Percentiles rank a stretch among this genome's conserved stretches.
Evolutionary conservation across 2,888 invertebrate species (phyloP).

Genomic region (Arge pagana): DNA sequence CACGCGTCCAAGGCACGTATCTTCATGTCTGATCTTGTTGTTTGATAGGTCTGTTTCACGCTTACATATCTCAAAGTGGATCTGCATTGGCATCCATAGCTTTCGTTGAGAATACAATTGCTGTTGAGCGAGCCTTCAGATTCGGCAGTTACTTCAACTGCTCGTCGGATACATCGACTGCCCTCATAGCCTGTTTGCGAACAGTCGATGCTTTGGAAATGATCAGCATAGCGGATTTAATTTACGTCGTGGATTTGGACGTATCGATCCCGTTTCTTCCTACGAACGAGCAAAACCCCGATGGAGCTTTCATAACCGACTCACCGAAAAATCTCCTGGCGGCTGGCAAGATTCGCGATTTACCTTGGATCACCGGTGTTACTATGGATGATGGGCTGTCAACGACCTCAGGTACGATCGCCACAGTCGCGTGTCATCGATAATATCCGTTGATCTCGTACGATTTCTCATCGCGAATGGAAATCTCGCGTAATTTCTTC

Average conservation of each 20-base stretch:
- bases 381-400: conserved; percentile 34
- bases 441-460: background rate
- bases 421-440: background rate
- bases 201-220: background rate
- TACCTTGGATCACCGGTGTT: conserved; percentile 33
- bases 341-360: conserved; percentile 28
- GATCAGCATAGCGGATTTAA: background rate
- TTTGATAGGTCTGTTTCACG: conserved; percentile 6
- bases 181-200: background rate
- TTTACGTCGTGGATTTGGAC: background rate
- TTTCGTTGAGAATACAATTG: background rate
- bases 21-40: too few species aligned
- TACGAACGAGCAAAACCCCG: conserved; percentile 28
- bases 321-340: conserved; percentile 27
- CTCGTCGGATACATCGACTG: background rate
- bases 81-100: background rate
- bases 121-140: background rate
- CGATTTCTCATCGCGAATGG: too few species aligned
- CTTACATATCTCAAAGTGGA: conserved; percentile 6
- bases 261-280: background rate
- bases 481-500: too few species aligned
- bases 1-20: too few species aligned
- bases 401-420: background rate
- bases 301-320: conserved; percentile 34
- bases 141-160: conserved; percentile 5